phyloP scores from a whole-genome alignment of 1,140 invertebrate genomes.

The Pristionchus pacificus region DNA sequence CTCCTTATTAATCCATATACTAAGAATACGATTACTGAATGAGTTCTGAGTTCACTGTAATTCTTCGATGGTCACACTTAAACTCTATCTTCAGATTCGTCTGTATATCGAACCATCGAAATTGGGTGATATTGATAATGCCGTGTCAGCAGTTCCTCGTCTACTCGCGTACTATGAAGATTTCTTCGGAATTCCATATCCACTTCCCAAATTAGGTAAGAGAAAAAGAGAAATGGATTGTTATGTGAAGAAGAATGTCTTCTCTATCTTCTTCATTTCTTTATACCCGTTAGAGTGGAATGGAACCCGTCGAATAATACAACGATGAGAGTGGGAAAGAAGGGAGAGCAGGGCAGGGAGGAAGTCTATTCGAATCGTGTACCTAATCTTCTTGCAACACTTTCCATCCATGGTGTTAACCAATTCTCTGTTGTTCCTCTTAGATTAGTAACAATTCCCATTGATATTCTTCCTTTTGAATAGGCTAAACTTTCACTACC shows the following conservation, averaged over 20 bases:
- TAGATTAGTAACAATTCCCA: constrained; percentile 21
- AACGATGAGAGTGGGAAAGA: too few species aligned
- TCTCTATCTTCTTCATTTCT: too few species aligned
- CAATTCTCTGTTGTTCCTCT: constrained; percentile 17
- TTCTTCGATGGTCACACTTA: not conserved
- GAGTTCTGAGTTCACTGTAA: too few species aligned
- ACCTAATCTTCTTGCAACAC: constrained; percentile 6
- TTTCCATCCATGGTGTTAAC: constrained; percentile 23
- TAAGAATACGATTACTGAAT: not conserved
- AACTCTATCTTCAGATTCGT: constrained; percentile 8
- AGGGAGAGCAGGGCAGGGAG: too few species aligned
- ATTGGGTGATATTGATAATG: constrained; percentile 17
- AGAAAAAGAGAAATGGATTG: too few species aligned
- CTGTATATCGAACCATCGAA: constrained; percentile 18
- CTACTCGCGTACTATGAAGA: constrained; percentile 66
- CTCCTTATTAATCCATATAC: not conserved
- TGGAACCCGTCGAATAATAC: too few species aligned
- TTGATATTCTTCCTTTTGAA: constrained; percentile 4
- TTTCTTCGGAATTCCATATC: constrained; percentile 77
- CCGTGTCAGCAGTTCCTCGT: constrained; percentile 19
- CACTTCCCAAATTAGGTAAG: constrained; percentile 58
- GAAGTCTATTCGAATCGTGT: too few species aligned
- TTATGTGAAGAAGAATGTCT: too few species aligned
- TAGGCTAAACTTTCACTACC: constrained; percentile 17
- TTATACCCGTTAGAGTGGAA: too few species aligned